Evolutionary conservation across 1,140 invertebrate genomes (phyloP), one percentile per base, ranked within the genome.

Genomic region (Rhynchophorus ferrugineus): DNA sequence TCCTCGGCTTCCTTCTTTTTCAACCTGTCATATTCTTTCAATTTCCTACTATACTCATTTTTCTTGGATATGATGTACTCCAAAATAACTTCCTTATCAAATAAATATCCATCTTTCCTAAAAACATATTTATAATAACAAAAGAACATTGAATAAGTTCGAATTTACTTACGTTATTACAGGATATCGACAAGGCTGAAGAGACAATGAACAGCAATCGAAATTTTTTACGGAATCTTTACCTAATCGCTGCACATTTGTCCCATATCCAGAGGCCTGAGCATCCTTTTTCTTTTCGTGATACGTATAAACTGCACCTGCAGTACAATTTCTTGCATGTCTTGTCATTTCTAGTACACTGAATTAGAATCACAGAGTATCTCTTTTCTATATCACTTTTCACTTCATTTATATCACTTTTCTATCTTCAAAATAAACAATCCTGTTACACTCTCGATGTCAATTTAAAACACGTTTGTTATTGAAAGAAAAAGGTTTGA

Each of bases 181-280:
- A 46, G 91, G 91, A 71, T 90, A 82, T 67, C 83, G 78, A 67
- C 93, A 97, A 1, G 96, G 95, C 67, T 99, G 96, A 48, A 99
- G 73, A 3, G 93, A 96, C 14, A 99, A 71, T 62, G 88, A 96
- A 70, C 97, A 99, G 65, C 94, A 98, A 71, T 99, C 96, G 73
- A 99, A 99, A 67, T 89, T 90, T 70, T 97, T 97, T 0, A 99
- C 81, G 1, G 95, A 95, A 78, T 99, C 96, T 71, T 95, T 96
- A 2, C 94, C 93, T 36, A 98, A 76, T 62, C 96, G 75, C 65
- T 80, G 83, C 49, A 73, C 78, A 66, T 90, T 85, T 9, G 88
- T 91, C 1, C 89, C 89, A 69, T 91, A 92, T 20, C 92, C 92
- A n/a, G 91, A 94, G 13, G 85, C 82, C 43, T 85, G 80, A 5